A percentile compares a stretch with the other conserved stretches of the same genome.
These are phyloP conservation scores for Julus scanicus DNA, from an alignment of 2,888 invertebrate species.

Conservation along the genomic window DNA sequence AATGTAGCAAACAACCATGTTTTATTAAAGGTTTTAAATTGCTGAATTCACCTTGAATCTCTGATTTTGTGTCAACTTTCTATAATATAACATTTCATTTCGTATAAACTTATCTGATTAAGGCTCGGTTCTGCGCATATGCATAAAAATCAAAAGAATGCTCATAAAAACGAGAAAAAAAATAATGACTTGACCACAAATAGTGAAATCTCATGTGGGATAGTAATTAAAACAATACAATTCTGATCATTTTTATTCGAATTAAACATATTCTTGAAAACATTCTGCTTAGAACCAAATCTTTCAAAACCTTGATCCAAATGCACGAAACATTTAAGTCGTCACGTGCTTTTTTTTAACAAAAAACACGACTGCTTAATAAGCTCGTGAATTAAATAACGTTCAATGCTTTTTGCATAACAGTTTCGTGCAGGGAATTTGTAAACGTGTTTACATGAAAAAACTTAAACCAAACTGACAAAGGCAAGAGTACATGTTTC, in stretches of 20 bases:
- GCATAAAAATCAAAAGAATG: conserved; percentile 1
- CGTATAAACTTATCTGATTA: not conserved
- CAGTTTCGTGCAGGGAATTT: not conserved
- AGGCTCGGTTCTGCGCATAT: conserved; percentile 17
- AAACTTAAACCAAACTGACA: not conserved
- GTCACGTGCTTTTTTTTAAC: not conserved
- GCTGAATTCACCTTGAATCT: conserved; percentile 23
- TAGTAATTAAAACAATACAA: not conserved
- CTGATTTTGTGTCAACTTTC: conserved; percentile 13
- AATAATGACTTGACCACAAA: not conserved
- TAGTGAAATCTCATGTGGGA: not conserved
- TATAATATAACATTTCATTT: conserved; percentile 39
- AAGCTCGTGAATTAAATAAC: not conserved
- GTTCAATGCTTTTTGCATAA: not conserved
- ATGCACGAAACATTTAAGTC: not conserved
- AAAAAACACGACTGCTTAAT: not conserved
- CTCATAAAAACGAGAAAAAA: not conserved
- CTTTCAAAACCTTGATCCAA: conserved; percentile 6
- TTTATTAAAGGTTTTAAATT: conserved; percentile 17
- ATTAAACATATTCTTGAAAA: not conserved
- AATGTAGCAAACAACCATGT: not conserved
- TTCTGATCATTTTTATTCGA: conserved; percentile 5
- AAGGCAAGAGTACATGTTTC: not conserved
- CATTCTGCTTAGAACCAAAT: not conserved
- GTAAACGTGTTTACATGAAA: not conserved